phyloP scores from a whole-genome alignment of 1,140 invertebrate genomes.

The Drosophila albomicans region DNA sequence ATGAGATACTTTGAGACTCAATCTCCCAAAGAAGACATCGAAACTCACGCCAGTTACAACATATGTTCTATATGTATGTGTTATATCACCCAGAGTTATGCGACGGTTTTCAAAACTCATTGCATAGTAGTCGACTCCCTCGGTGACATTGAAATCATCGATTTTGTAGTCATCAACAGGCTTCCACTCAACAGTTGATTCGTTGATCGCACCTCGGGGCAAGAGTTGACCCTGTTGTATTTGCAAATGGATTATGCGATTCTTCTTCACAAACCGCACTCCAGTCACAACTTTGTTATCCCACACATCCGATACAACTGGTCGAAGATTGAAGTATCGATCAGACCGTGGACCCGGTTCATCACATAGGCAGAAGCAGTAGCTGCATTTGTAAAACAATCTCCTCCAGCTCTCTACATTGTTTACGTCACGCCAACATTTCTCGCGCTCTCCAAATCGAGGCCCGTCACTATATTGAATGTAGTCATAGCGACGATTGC shows the following conservation, averaged over 20 bases:
- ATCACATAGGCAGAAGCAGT: background rate
- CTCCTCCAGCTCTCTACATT: background rate
- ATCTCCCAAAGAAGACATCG: background rate
- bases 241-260: slow-evolving; percentile 5
- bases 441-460: background rate
- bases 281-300: slow-evolving; percentile 1
- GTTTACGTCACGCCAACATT: background rate
- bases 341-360: background rate
- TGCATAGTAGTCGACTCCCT: too few species aligned
- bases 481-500: too few species aligned
- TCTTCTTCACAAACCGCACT: background rate
- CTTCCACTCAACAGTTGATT: background rate
- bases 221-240: slow-evolving; percentile 7
- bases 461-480: background rate
- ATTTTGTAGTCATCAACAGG: background rate
- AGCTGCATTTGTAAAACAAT: background rate
- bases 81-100: background rate
- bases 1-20: too few species aligned
- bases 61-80: background rate
- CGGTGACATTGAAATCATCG: too few species aligned
- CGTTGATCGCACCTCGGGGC: background rate
- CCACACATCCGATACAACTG: background rate
- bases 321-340: slow-evolving; percentile 8
- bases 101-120: too few species aligned
- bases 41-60: background rate